phyloP scores from a whole-genome alignment of 1,140 invertebrate genomes.

The Kradibia gibbosae region DNA sequence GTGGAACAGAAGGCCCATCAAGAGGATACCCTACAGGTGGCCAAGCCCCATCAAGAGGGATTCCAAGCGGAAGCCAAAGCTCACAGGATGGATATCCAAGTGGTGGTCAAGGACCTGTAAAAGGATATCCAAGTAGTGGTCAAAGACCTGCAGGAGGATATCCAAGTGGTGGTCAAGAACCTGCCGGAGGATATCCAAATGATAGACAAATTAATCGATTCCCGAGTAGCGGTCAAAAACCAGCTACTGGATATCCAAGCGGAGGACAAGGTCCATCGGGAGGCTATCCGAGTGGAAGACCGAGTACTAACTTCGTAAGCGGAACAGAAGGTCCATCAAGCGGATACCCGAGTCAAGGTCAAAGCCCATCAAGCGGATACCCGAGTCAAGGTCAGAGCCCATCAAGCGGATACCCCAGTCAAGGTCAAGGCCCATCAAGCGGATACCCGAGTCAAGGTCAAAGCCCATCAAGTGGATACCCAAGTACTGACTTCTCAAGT shows the following conservation, averaged over 20 bases:
- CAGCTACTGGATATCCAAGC: conserved; percentile 54
- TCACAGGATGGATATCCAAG: conserved; percentile 4
- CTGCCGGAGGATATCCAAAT: conserved; percentile 54
- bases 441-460: conserved; percentile 55
- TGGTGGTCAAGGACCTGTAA: conserved; percentile 51
- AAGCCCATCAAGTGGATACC: conserved; percentile 55
- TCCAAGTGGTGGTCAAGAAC: conserved; percentile 52
- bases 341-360: conserved; percentile 54
- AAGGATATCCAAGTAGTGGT: conserved; percentile 54
- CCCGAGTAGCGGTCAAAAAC: conserved; percentile 53
- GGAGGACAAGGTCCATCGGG: conserved; percentile 52
- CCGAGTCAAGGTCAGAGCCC: conserved; percentile 53
- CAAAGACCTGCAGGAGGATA: conserved; percentile 56
- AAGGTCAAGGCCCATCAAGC: conserved; percentile 46
- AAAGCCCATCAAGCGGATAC: conserved; percentile 34
- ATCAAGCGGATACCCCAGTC: conserved; percentile 54
- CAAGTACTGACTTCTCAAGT: too few relatives aligned
- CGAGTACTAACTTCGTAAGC: conserved; percentile 53
- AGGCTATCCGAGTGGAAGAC: conserved; percentile 52
- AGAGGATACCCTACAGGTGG: conserved; percentile 52
- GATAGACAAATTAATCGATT: conserved; percentile 39
- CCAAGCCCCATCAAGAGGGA: conserved; percentile 52
- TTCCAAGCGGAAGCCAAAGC: conserved; percentile 44
- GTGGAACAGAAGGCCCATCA: conserved; percentile 53
- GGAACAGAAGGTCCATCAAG: conserved; percentile 55